Evolutionary conservation across 2,797 vertebrate genomes (phyloP).

Genomic region (Hafferia zeledoni): DNA sequence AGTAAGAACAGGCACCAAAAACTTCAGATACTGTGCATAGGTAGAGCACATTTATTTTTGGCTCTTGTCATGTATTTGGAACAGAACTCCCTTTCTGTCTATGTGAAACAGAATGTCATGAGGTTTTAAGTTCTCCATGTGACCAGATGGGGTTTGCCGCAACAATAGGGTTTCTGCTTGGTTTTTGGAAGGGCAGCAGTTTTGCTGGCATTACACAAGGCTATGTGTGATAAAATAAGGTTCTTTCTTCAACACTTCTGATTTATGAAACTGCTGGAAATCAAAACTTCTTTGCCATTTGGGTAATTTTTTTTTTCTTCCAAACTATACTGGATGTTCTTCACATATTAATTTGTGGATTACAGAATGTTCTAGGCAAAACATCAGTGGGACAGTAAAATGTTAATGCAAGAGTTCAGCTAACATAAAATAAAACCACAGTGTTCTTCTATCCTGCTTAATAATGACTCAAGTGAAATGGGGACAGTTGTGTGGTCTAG

Average conservation of each 20-base stretch:
- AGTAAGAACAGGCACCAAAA: not conserved
- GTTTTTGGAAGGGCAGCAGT: conserved; percentile 57
- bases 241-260: conserved; percentile 45
- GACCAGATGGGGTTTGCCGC: conserved; percentile 53
- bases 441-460: conserved; percentile 57
- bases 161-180: conserved; percentile 63
- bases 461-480: conserved; percentile 59
- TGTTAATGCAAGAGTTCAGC: conserved; percentile 58
- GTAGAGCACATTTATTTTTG: not conserved
- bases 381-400: conserved; percentile 70
- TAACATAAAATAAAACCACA: conserved; percentile 68
- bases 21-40: not conserved
- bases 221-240: conserved; percentile 63
- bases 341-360: conserved; percentile 72
- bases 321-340: conserved; percentile 65
- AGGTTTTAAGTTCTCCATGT: conserved; percentile 51
- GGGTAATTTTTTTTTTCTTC: conserved; percentile 30
- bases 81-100: not conserved
- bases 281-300: conserved; percentile 55
- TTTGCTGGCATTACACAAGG: conserved; percentile 38
- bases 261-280: conserved; percentile 60
- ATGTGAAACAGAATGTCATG: not conserved
- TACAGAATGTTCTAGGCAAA: conserved; percentile 74
- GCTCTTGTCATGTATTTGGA: not conserved
- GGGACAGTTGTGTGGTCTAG: conserved; percentile 69